Base-by-base conservation (phyloP, 1,140 invertebrate species). In the Diorhabda sublineata region DNA sequence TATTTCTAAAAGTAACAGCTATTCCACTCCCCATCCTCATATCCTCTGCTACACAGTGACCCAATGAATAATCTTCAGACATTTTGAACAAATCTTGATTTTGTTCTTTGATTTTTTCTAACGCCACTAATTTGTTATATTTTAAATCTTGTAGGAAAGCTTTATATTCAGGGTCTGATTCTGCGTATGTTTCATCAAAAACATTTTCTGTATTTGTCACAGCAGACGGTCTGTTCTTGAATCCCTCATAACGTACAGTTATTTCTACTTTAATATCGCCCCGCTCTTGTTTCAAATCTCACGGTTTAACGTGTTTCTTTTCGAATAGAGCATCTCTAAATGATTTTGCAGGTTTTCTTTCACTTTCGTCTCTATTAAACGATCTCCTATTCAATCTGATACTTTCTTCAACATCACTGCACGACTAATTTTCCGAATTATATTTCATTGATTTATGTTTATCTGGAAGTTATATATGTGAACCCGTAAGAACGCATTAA, bases 11-110 rank as follows among this genome's bases (percentile, higher is more conserved):
- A n/a, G 7, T 6, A 42, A 60, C 58, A 3, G 88, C 88, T 66
- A 89, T 89, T 41, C 88, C 88, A 68, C 85, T 86, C 2, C 85
- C 86, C 88, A 90, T 89, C 45, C 79, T 78, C 62, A 86, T 80
- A 74, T 89, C 88, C 64, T 83, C 83, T 73, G 86, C 87, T 41
- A 89, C 85, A 76, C 88, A 89, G 76, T 90, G 87, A 11, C 84
- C 88, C n/a, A 90, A 72, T 4, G 84, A 82, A 73, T 79, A 84
- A 42, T 83, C 81, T 47, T 82, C 77, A 42, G 80, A 77, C 42
- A 82, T 75, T 47, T 76, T 75, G 73, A 89, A 89, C 45, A 89
- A 75, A 81, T 89, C 85, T 7, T 83, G 85, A 63, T 83, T 73
- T 58, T 80, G 77, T 77, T 85, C 83, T 2, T 76, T 76, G 42